Evolutionary conservation across 2,113 vertebrate species (phyloP), one percentile per base, ranked within the genome.

Genomic region (Tylochromis polylepis): DNA sequence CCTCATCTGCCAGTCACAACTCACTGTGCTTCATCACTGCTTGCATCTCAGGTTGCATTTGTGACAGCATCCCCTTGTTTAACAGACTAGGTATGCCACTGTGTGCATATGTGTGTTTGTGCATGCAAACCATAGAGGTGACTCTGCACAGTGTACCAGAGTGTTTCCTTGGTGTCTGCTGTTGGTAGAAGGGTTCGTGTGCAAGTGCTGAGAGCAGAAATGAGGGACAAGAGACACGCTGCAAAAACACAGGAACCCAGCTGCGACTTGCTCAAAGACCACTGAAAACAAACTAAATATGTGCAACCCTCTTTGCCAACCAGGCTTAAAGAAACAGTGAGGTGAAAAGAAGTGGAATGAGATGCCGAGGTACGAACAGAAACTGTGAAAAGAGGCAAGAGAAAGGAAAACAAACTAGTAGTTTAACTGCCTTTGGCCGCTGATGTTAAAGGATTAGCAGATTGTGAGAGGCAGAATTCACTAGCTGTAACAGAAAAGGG

Each of bases 1-100:
- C 59, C 29, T 79, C 56, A 46, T 70, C 56, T 62, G 22, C 56
- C 57, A 34, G 56, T 75, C 84, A 79, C 77, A 60, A 12, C 56
- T 80, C 60, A 77, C 36, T 46, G 62, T 34, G 81, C 81, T 90
- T 84, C 81, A 89, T 83, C 80, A 78, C 10, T 80, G 58, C 65
- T 29, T 22, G 55, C 51, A 36, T 92, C 89, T 95, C 92, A 79
- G 70, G 90, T 95, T 95, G 82, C 92, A 87, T 79, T 49, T 85
- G 31, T 87, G 82, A 92, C 84, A 85, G 86, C 81, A 82, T 75
- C 81, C 34, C 24, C 36, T 18, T 78, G 82, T 83, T 77, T 36
- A 51, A 81, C 65, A 70, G 24, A 65, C 82, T 56, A 62, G 58
- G 51, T 55, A 88, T 20, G 60, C 3, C 7, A 8, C 43, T 1